These are phyloP conservation scores for Pantala flavescens DNA, from an alignment of 1,140 invertebrate species.

Conservation along the genomic window DNA sequence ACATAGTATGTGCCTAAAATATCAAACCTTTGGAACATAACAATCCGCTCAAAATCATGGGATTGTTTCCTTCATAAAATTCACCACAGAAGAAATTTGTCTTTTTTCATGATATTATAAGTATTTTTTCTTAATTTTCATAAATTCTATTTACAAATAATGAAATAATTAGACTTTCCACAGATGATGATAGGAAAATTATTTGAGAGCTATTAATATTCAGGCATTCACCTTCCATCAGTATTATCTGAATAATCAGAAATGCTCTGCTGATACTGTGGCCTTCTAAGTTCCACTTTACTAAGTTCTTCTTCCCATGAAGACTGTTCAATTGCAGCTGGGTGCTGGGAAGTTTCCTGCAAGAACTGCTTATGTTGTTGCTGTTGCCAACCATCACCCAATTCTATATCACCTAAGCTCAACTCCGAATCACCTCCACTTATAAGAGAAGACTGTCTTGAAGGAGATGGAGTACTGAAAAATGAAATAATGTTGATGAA, in stretches of 20 bases:
- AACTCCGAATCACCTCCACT: background rate
- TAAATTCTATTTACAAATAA: too few species aligned
- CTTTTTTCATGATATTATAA: too few species aligned
- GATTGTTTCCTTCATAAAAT: too few species aligned
- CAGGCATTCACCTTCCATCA: background rate
- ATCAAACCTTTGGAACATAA: too few species aligned
- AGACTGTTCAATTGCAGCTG: background rate
- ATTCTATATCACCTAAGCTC: background rate
- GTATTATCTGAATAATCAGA: background rate
- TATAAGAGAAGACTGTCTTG: background rate
- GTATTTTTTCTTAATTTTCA: too few species aligned
- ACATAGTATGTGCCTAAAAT: too few species aligned
- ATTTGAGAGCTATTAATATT: background rate
- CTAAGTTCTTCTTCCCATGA: background rate
- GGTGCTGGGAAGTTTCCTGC: background rate
- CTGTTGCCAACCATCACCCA: background rate
- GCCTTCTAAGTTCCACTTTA: background rate
- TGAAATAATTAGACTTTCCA: too few species aligned
- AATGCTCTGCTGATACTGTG: background rate
- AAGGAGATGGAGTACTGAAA: background rate
- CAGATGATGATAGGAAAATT: too few species aligned
- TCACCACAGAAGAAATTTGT: too few species aligned
- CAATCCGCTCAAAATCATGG: too few species aligned
- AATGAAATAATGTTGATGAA: background rate
- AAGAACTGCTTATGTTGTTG: background rate